Conservation (phyloP, 2,888 invertebrate genomes). For the Leptopilina drosophilae region DNA sequence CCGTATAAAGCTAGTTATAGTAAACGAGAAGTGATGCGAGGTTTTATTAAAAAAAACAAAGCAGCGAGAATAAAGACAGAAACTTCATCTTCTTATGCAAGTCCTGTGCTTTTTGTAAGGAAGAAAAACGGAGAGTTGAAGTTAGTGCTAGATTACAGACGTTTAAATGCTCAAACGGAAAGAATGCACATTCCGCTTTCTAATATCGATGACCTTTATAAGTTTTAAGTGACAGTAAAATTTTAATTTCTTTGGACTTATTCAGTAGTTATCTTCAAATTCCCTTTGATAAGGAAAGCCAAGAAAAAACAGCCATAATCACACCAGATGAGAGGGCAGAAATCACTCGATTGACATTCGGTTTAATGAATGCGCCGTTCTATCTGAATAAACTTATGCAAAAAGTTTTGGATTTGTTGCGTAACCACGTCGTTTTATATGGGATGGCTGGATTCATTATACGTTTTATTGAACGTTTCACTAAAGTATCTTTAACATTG, state of each 20-base stretch:
- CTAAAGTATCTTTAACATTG: background rate
- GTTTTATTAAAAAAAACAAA: too few species aligned
- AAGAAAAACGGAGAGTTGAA: background rate
- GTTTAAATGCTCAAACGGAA: constrained; percentile 40
- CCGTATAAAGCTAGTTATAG: too few species aligned
- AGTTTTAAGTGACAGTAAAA: too few species aligned
- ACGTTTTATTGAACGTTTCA: constrained; percentile 21
- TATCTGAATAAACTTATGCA: constrained; percentile 54
- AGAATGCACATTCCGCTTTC: constrained; percentile 42
- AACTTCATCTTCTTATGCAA: too few species aligned
- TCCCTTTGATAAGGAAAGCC: too few species aligned
- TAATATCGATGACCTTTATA: constrained; percentile 41
- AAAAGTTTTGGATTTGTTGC: constrained; percentile 45
- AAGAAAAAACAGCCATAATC: too few species aligned
- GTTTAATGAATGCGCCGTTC: constrained; percentile 39
- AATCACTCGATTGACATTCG: constrained; percentile 50
- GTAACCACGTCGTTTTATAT: constrained; percentile 52
- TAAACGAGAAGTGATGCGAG: too few species aligned
- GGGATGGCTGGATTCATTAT: constrained; percentile 28
- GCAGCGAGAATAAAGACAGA: too few species aligned
- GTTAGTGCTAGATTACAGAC: constrained; percentile 42
- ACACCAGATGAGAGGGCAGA: background rate
- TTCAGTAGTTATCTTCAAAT: too few species aligned
- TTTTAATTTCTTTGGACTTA: too few species aligned
- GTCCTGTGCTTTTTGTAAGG: too few species aligned